Percentiles rank a stretch among this genome's conserved stretches.
Evolutionary conservation across 2,888 invertebrate species (phyloP).

Genomic region (Drosophila incognita): DNA sequence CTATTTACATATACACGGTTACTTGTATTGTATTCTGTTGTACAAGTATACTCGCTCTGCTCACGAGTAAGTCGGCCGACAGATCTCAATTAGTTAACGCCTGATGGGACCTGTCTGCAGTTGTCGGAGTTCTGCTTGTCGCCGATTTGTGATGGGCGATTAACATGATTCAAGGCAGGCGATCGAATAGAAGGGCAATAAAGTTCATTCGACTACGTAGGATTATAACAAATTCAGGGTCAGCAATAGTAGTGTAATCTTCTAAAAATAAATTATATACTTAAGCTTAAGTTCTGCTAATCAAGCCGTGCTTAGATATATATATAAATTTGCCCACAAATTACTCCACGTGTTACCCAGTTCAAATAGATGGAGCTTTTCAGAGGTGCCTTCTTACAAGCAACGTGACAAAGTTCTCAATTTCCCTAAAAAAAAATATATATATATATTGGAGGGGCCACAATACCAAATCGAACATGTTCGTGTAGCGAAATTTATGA

Average conservation of each 20-base stretch:
- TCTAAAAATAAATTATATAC: slow-evolving; percentile 7
- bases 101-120: slow-evolving; percentile 31
- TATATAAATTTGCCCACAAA: slow-evolving; percentile 7
- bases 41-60: neutral
- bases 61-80: slow-evolving; percentile 45
- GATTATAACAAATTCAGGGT: slow-evolving; percentile 15
- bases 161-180: slow-evolving; percentile 33
- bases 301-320: neutral
- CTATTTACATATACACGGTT: neutral
- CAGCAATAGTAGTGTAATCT: neutral
- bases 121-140: slow-evolving; percentile 22
- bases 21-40: neutral
- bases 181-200: slow-evolving; percentile 4
- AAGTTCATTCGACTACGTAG: slow-evolving; percentile 1
- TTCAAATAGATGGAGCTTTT: slow-evolving; percentile 12
- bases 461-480: slow-evolving; percentile 9
- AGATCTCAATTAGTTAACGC: slow-evolving; percentile 10
- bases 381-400: slow-evolving; percentile 1
- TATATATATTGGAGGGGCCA: neutral
- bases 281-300: slow-evolving; percentile 2
- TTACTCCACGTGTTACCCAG: slow-evolving; percentile 15
- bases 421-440: neutral
- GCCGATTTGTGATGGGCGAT: slow-evolving; percentile 13
- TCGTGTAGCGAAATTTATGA: slow-evolving; percentile 23
- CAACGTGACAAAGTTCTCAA: slow-evolving; percentile 23